Evolutionary conservation across 2,797 vertebrate genomes (phyloP).

Genomic region (Takifugu ocellatus): DNA sequence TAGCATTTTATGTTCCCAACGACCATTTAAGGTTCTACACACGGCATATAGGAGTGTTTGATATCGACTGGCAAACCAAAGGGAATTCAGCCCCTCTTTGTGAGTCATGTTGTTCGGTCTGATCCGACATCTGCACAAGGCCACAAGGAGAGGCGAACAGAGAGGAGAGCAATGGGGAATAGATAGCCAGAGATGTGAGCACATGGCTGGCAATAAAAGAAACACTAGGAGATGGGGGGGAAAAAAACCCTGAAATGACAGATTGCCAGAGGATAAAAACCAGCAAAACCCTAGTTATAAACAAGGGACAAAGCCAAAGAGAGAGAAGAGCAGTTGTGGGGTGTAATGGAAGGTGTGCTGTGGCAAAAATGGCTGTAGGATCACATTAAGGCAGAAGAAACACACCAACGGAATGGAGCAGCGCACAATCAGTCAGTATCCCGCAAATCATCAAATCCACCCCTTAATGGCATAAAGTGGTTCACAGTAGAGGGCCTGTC

Average conservation of each 20-base stretch:
- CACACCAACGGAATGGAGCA: neutral
- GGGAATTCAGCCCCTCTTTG: conserved; percentile 36
- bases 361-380: too few species aligned
- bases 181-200: conserved; percentile 2
- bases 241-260: conserved; percentile 10
- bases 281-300: neutral
- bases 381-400: conserved; percentile 32
- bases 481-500: conserved; percentile 7
- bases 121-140: conserved; percentile 46
- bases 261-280: conserved; percentile 6
- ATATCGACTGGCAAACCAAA: conserved; percentile 34
- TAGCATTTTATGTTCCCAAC: conserved; percentile 26
- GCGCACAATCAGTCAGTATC: conserved; percentile 19
- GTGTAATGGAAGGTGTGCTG: too few species aligned
- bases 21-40: conserved; percentile 25
- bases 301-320: neutral
- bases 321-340: neutral
- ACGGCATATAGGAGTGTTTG: conserved; percentile 18
- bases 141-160: conserved; percentile 10
- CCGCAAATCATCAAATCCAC: conserved; percentile 23
- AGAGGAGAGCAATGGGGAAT: neutral
- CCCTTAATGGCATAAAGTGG: conserved; percentile 22
- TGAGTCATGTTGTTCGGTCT: conserved; percentile 43
- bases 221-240: neutral
- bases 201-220: conserved; percentile 10